Conservation (phyloP, 2,113 vertebrate species). For the Centropus unirufus region DNA sequence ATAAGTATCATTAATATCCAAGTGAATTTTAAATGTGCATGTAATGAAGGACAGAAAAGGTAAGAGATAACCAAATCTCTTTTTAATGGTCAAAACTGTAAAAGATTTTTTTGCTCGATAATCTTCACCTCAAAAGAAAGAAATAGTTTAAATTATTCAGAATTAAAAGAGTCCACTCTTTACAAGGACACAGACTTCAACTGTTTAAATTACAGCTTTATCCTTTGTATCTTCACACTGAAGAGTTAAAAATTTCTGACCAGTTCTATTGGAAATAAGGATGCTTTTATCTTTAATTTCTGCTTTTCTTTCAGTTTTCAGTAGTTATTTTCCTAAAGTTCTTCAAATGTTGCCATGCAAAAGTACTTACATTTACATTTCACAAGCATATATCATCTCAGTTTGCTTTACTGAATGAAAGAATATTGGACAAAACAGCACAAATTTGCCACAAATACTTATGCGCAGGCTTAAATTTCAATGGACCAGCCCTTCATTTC, state of each 20-base stretch:
- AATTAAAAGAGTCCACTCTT: not conserved
- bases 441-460: not conserved
- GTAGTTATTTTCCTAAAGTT: not conserved
- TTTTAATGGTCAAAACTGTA: not conserved
- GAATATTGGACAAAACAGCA: slow-evolving; percentile 5
- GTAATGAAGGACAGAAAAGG: slow-evolving; percentile 36
- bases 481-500: not conserved
- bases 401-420: slow-evolving; percentile 23
- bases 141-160: slow-evolving; percentile 35
- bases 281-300: not conserved
- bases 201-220: not conserved
- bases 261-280: not conserved
- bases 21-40: slow-evolving; percentile 41
- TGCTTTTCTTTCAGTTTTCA: not conserved
- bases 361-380: slow-evolving; percentile 39
- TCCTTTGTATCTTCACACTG: not conserved
- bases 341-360: not conserved
- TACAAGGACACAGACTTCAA: slow-evolving; percentile 6
- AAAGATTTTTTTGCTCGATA: not conserved
- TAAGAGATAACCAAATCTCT: slow-evolving; percentile 31
- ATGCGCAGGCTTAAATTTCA: slow-evolving; percentile 30
- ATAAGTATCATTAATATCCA: slow-evolving; percentile 45
- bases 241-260: not conserved
- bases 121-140: not conserved
- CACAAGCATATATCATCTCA: not conserved